phyloP scores from a whole-genome alignment of 2,797 vertebrate genomes.

The Okamejei kenojei region DNA sequence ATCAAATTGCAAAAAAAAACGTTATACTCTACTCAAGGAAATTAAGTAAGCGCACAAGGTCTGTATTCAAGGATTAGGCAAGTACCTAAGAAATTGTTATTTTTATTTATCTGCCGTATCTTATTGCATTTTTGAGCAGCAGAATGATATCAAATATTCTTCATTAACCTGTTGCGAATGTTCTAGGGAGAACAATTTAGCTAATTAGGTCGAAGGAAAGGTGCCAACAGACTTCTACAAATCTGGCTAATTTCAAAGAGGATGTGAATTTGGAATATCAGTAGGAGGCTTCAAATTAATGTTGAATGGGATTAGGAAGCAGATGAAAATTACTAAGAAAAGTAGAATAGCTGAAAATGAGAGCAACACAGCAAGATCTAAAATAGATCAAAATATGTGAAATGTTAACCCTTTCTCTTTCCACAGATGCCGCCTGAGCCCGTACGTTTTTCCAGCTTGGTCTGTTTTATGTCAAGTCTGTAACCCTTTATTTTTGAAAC shows the following conservation, averaged over 20 bases:
- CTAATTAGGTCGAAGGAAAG: background rate
- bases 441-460: no score
- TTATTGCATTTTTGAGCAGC: background rate
- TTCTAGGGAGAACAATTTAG: background rate
- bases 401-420: no score
- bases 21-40: background rate
- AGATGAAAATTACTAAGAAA: background rate
- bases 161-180: background rate
- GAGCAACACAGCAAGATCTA: background rate
- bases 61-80: background rate
- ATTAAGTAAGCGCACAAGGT: background rate
- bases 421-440: no score
- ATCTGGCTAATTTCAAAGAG: background rate
- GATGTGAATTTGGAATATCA: background rate
- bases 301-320: background rate
- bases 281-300: background rate
- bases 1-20: background rate
- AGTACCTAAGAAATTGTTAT: background rate
- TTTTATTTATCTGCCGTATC: background rate
- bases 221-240: background rate
- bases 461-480: no score
- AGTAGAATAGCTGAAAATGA: background rate
- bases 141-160: background rate
- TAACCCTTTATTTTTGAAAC: no score
- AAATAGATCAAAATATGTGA: background rate